Percentiles rank a stretch among this genome's conserved stretches.
Evolutionary conservation across 2,113 vertebrate species (phyloP).

Genomic region (Actenoides hombroni): DNA sequence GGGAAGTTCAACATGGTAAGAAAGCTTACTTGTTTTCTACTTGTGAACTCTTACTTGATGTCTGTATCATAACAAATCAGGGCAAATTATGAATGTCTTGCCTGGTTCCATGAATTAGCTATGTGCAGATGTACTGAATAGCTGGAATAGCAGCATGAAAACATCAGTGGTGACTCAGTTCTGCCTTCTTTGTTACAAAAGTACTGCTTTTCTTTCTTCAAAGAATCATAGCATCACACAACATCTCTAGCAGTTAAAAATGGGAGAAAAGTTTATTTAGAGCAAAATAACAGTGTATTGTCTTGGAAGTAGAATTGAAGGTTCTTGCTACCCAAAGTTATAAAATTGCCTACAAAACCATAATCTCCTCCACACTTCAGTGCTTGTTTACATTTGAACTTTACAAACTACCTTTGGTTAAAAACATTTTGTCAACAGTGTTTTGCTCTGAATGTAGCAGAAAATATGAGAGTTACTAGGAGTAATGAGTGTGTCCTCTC

Average conservation of each 20-base stretch:
- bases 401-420: neutral
- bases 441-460: neutral
- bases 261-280: neutral
- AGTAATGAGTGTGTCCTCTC: neutral
- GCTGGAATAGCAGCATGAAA: neutral
- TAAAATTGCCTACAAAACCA: neutral
- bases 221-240: neutral
- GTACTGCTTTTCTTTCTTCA: neutral
- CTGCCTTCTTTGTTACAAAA: neutral
- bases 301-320: neutral
- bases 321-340: neutral
- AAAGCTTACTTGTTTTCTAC: neutral
- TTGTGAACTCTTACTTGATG: constrained; percentile 2
- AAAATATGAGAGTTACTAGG: neutral
- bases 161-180: neutral
- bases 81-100: neutral
- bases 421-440: neutral
- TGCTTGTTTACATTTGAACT: neutral
- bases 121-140: neutral
- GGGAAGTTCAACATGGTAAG: neutral
- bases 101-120: constrained; percentile 27
- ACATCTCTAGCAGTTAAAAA: neutral
- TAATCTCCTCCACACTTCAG: neutral
- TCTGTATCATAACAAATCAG: neutral
- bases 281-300: neutral